These are phyloP conservation scores for Chelidonichthys spinosus DNA, from an alignment of 2,797 vertebrate species.

Conservation along the genomic window DNA sequence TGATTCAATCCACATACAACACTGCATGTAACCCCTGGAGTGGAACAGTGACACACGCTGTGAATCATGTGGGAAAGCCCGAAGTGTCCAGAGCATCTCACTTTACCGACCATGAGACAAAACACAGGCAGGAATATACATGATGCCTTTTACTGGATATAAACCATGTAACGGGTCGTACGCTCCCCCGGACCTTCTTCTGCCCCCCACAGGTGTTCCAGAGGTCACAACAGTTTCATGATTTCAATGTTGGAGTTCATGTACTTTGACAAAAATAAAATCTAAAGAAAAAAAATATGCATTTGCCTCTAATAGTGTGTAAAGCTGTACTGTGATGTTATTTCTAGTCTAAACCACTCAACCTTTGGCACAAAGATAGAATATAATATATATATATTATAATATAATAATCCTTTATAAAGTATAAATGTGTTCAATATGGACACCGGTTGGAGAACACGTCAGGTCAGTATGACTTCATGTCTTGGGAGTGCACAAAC, in stretches of 20 bases:
- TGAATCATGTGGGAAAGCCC: slow-evolving; percentile 84
- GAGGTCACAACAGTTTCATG: neutral
- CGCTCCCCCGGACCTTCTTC: neutral
- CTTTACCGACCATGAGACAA: slow-evolving; percentile 52
- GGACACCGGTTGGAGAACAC: neutral
- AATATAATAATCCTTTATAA: neutral
- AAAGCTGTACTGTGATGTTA: neutral
- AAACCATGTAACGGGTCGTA: neutral
- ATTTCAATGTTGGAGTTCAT: neutral
- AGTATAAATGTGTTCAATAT: neutral
- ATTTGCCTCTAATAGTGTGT: neutral
- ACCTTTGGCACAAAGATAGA: neutral
- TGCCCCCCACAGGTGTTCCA: neutral
- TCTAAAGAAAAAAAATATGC: neutral
- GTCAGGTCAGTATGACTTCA: slow-evolving; percentile 18
- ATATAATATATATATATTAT: too few relatives aligned
- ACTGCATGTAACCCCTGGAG: slow-evolving; percentile 64
- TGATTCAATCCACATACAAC: slow-evolving; percentile 68
- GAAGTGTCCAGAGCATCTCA: slow-evolving; percentile 65
- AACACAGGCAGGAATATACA: slow-evolving; percentile 9
- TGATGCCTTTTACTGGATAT: neutral
- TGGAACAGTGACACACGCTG: slow-evolving; percentile 77
- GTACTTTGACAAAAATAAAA: neutral
- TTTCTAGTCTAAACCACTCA: neutral
- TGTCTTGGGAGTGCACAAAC: slow-evolving; percentile 24